Base-by-base conservation (phyloP, 1,140 invertebrate species). In the Conus ventricosus region DNA sequence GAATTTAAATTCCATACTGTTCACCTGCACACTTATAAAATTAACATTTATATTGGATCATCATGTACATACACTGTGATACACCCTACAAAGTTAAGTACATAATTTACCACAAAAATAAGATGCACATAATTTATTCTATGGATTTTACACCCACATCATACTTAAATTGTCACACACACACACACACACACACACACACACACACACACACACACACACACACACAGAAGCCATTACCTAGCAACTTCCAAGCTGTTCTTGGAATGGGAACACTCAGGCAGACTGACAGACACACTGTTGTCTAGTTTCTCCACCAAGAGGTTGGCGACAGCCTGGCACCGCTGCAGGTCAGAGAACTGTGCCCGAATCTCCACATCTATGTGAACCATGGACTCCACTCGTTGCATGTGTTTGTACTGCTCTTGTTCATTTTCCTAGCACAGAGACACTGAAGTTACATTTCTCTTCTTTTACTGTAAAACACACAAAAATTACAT, bases 221-320 rank as follows among this genome's bases (percentile, higher is more conserved):
- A 11, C 27, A 27, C 7, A 27, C 25, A 39, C 1, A 27, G 8
- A 78, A 23, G 8, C 25, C 10, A 60, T 55, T 92, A 94, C 94
- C 94, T 94, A 4, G 94, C 88, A 81, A 91, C 92, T 88, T 95
- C 92, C 25, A 94, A 81, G 25, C 92, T 93, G 53, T 91, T 91
- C n/a, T 91, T 87, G 10, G 92, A 91, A 92, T 94, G 93, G 85
- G 90, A 94, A 85, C 94, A 94, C 75, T 93, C 91, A 71, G 94
- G 94, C 60, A 92, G 88, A 76, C 91, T 91, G 17, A 95, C 92
- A 55, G 89, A 91, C 76, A 95, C 94, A 80, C 87, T 92, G 84
- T 93, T 92, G 88, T 94, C 94, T 13, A 95, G 91, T 88, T 95
- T 95, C 88, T 95, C 94, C 13, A 93, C 92, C 13, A 95, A 87